These are phyloP conservation scores for Poecilus cupreus DNA, from an alignment of 2,888 invertebrate species.

Conservation along the genomic window DNA sequence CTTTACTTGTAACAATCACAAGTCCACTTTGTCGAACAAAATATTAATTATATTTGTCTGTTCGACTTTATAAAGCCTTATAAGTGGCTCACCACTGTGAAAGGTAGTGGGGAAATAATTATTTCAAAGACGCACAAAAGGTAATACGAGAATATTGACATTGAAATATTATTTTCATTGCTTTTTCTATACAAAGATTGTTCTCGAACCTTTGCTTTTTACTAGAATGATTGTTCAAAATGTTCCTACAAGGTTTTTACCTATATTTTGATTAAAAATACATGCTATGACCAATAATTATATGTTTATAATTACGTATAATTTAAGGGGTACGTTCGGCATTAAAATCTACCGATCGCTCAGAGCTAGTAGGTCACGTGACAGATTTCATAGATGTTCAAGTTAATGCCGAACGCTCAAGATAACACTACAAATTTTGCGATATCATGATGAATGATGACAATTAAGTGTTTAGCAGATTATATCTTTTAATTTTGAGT, in stretches of 20 bases:
- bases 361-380: too few relatives aligned
- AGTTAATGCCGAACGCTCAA: too few relatives aligned
- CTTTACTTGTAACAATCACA: neutral
- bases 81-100: conserved; percentile 3
- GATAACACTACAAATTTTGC: neutral
- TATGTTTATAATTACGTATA: too few relatives aligned
- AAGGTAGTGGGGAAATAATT: conserved; percentile 7
- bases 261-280: too few relatives aligned
- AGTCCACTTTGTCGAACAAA: neutral
- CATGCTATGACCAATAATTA: too few relatives aligned
- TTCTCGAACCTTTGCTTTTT: neutral
- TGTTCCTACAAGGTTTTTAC: too few relatives aligned
- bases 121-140: neutral
- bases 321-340: too few relatives aligned
- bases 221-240: too few relatives aligned
- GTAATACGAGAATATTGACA: conserved; percentile 13
- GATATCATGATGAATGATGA: neutral
- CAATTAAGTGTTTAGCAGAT: neutral
- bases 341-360: too few relatives aligned
- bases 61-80: neutral
- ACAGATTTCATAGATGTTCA: too few relatives aligned
- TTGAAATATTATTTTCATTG: neutral
- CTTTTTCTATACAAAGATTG: neutral
- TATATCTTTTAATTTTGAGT: neutral
- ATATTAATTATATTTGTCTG: conserved; percentile 3